These are phyloP conservation scores for Metellina segmentata DNA, from an alignment of 2,888 invertebrate genomes.

Conservation along the genomic window DNA sequence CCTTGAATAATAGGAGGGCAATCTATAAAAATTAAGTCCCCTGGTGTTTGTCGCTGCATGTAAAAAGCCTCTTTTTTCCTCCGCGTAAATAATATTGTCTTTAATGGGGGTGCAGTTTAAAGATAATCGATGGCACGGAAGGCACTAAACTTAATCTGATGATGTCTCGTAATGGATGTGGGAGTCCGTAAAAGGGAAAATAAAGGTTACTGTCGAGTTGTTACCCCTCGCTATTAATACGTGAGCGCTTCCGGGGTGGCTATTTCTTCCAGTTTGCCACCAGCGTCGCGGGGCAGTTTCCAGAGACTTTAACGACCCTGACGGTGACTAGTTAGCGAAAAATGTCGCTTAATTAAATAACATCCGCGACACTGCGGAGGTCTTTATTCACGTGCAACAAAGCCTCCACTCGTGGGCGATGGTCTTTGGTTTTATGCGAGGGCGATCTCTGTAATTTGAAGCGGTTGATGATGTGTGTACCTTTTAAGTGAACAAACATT, in stretches of 20 bases:
- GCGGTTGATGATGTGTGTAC: not conserved
- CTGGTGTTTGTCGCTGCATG: not conserved
- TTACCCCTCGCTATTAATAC: conserved; percentile 37
- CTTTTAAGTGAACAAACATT: not conserved
- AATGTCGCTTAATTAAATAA: not conserved
- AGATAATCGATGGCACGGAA: conserved; percentile 46
- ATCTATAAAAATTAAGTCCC: conserved; percentile 52
- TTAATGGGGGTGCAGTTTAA: conserved; percentile 60
- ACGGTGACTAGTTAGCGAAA: not conserved
- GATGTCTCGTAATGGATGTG: conserved; percentile 34
- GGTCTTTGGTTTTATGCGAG: not conserved
- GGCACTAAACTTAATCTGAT: conserved; percentile 57
- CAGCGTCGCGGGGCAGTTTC: conserved; percentile 1
- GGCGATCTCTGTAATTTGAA: not conserved
- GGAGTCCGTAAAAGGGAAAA: conserved; percentile 44
- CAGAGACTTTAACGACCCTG: conserved; percentile 21
- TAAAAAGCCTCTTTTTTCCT: conserved; percentile 37
- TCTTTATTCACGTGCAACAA: too few relatives aligned
- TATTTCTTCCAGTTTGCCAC: not conserved
- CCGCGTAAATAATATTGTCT: conserved; percentile 46
- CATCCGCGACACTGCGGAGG: too few relatives aligned
- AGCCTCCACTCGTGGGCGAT: not conserved
- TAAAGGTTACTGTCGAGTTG: conserved; percentile 34
- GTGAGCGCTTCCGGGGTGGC: conserved; percentile 8
- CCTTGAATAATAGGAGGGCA: conserved; percentile 10